Evolutionary conservation across 64 coral and sea anemone genomes (phyloP).

Genomic region (Dendronephthya gigantea): DNA sequence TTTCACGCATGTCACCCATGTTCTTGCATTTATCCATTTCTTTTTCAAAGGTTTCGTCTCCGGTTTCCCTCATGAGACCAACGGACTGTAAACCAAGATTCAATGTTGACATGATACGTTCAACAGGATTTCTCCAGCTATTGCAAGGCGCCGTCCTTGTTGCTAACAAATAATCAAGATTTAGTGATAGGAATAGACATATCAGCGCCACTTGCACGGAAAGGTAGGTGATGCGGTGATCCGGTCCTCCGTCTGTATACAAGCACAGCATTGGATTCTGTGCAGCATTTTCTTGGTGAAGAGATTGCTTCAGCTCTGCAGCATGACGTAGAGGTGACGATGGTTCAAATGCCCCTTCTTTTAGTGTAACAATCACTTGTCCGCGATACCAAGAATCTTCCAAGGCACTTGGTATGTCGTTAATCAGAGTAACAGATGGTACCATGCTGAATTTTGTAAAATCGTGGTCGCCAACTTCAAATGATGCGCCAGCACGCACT

Average conservation of each 20-base stretch:
- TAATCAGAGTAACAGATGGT: slow-evolving; percentile 25
- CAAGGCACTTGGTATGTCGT: slow-evolving; percentile 24
- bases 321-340: slow-evolving; percentile 24
- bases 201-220: slow-evolving; percentile 44
- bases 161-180: slow-evolving; percentile 36
- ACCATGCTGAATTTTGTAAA: slow-evolving; percentile 39
- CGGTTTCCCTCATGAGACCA: neutral
- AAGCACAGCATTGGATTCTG: slow-evolving; percentile 18
- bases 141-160: slow-evolving; percentile 1
- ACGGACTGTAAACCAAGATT: neutral
- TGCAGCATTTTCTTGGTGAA: slow-evolving; percentile 15
- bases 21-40: neutral
- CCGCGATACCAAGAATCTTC: slow-evolving; percentile 34
- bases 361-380: slow-evolving; percentile 32
- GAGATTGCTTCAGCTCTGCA: slow-evolving; percentile 29
- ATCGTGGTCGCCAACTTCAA: slow-evolving; percentile 32
- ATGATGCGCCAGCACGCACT: neutral
- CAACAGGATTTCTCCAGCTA: slow-evolving; percentile 25
- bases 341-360: slow-evolving; percentile 37
- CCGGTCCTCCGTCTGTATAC: slow-evolving; percentile 41
- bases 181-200: slow-evolving; percentile 16
- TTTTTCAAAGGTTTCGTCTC: neutral
- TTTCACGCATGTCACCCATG: neutral
- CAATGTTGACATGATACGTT: slow-evolving; percentile 21
- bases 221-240: slow-evolving; percentile 40